Base-by-base conservation (phyloP, 1,140 invertebrate species). In the Camponotus pennsylvanicus region DNA sequence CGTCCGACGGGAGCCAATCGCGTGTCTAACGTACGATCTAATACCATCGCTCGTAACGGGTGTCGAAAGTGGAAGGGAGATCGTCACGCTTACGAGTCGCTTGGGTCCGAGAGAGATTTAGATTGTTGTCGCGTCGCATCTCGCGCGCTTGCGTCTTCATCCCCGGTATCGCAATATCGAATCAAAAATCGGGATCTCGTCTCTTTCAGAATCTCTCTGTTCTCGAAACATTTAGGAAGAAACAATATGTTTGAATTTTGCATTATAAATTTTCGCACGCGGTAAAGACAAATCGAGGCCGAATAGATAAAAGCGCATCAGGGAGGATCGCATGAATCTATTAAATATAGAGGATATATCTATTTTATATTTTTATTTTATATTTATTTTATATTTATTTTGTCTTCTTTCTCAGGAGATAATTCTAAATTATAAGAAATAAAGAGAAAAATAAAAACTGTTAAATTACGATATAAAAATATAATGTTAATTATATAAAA, bases 1-100 rank as follows among this genome's bases (percentile, higher is more conserved):
- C 82, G 78, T 89, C 82, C 85, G 87, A 91, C 91, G 88, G 87
- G 91, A 93, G 93, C 94, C 94, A 94, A 94, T 94, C 92, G 89
- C 85, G 89, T 88, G 91, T 94, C 94, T 94, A 94, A 94, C 92
- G 91, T 87, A 90, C 92, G 91, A 93, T 94, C 94, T 94, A 94
- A 94, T 91, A 90, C 92, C 49, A 89, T 71, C 76, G 87, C 85
- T 90, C 78, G 88, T 86, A 86, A 89, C 76, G 83, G 87, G 83
- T 89, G 88, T 89, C 83, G 88, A 89, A 87, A 83, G 87, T 85
- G 87, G 86, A 85, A 52, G 89, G 89, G 87, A 87, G 89, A 85
- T 76, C 77, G 83, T 70, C 64, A 57, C n/a, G 40, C 55, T 61
- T 75, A 37, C 40, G 40, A 45, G 15, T 37, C 45, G 45, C 55